A percentile compares a stretch with the other conserved stretches of the same genome.
These are phyloP conservation scores for Chelmon rostratus DNA, from an alignment of 2,797 vertebrate species.

Conservation along the genomic window DNA sequence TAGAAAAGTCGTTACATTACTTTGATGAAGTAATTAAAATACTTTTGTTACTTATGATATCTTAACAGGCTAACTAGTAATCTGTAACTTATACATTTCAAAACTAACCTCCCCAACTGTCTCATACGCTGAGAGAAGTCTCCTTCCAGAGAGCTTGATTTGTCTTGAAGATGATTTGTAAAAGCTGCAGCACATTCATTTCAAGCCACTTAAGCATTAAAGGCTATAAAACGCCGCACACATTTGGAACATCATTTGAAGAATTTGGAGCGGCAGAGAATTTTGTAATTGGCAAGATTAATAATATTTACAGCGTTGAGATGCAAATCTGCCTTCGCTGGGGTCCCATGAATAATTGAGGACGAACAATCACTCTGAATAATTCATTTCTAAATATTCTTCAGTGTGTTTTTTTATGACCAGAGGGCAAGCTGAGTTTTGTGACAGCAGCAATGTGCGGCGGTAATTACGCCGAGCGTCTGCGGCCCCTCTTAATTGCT, in stretches of 20 bases:
- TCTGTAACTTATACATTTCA: too few relatives aligned
- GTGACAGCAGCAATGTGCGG: constrained; percentile 84
- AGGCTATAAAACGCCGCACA: constrained; percentile 73
- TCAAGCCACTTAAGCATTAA: constrained; percentile 84
- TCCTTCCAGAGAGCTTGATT: constrained; percentile 64
- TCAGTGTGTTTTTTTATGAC: constrained; percentile 85
- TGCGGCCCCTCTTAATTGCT: constrained; percentile 85
- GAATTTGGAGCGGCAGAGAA: constrained; percentile 83
- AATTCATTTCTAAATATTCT: constrained; percentile 89
- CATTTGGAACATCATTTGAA: constrained; percentile 83
- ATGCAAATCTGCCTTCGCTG: constrained; percentile 85
- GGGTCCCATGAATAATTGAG: constrained; percentile 87
- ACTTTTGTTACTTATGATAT: too few relatives aligned
- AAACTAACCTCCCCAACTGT: too few relatives aligned
- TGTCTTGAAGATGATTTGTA: constrained; percentile 77
- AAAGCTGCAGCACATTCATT: constrained; percentile 78
- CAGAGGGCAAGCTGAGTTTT: constrained; percentile 83
- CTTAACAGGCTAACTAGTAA: too few relatives aligned
- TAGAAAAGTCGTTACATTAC: too few relatives aligned
- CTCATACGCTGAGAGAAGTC: constrained; percentile 42
- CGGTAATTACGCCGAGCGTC: constrained; percentile 83
- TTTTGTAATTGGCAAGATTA: constrained; percentile 89
- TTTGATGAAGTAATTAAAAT: too few relatives aligned
- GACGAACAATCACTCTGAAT: constrained; percentile 88
- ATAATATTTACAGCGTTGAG: constrained; percentile 87